phyloP scores from a whole-genome alignment of 2,113 vertebrate genomes.

The Paracyprichromis sp. region DNA sequence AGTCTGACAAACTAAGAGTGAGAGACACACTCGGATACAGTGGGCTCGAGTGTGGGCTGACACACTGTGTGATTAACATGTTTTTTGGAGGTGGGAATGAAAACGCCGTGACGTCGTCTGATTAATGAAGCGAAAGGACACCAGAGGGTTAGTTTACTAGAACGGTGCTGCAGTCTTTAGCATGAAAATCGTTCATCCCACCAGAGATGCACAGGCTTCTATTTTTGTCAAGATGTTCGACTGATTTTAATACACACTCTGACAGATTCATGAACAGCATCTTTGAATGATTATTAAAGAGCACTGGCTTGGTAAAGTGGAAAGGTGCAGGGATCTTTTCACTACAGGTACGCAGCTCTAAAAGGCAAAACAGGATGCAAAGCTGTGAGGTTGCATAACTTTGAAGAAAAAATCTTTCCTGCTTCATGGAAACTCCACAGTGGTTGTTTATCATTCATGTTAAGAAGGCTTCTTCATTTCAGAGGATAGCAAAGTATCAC shows the following conservation, averaged over 20 bases:
- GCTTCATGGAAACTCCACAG: neutral
- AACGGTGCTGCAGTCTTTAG: neutral
- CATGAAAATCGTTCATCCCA: neutral
- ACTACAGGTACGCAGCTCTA: neutral
- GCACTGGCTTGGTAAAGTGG: neutral
- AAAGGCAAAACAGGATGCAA: neutral
- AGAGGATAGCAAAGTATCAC: neutral
- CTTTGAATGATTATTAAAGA: neutral
- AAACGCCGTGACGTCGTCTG: neutral
- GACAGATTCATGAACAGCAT: neutral
- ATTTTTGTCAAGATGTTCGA: neutral
- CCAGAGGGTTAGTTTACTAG: neutral
- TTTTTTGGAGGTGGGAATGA: constrained; percentile 4
- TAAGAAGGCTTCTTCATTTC: neutral
- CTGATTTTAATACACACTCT: neutral
- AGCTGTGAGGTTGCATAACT: neutral
- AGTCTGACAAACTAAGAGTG: neutral
- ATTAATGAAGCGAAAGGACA: neutral
- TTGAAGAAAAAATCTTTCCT: neutral
- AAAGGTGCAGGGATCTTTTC: neutral
- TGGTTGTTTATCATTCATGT: neutral
- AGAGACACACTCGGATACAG: neutral
- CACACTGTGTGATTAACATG: neutral
- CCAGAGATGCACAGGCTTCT: neutral
- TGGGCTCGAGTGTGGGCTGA: neutral